phyloP scores from a whole-genome alignment of 2,113 vertebrate species.

The Pollachius pollachius region DNA sequence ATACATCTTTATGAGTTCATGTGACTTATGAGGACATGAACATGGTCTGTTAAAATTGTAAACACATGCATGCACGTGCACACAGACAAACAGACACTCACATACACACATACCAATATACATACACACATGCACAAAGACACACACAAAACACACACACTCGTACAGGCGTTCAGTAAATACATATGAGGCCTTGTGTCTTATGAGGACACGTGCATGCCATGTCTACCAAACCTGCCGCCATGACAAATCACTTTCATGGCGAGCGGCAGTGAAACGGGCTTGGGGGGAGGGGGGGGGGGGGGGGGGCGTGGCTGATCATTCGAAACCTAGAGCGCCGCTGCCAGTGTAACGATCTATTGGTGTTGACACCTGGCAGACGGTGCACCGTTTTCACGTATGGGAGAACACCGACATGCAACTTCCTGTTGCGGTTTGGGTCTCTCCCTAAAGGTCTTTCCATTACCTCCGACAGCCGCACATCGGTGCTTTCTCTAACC shows the following conservation, averaged over 20 bases:
- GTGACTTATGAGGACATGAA: no score
- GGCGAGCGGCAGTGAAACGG: no score
- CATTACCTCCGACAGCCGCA: conserved; percentile 43
- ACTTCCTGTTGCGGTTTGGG: conserved; percentile 62
- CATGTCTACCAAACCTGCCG: conserved; percentile 25
- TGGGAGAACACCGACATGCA: conserved; percentile 57
- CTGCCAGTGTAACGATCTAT: conserved; percentile 29
- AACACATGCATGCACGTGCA: background rate
- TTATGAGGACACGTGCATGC: background rate
- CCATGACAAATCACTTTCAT: conserved; percentile 57
- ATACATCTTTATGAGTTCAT: no score
- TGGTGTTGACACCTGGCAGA: conserved; percentile 66
- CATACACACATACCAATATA: no score
- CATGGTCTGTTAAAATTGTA: background rate
- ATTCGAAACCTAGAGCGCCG: conserved; percentile 2
- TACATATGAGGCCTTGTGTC: conserved; percentile 7
- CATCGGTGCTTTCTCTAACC: conserved; percentile 23
- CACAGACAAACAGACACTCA: background rate
- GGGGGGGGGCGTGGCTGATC: conserved; percentile 21
- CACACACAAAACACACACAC: no score
- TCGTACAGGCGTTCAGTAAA: conserved; percentile 1
- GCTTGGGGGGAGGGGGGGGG: no score
- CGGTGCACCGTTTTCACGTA: conserved; percentile 54
- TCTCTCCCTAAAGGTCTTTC: conserved; percentile 48
- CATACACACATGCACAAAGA: no score